A percentile compares a stretch with the other conserved stretches of the same genome.
phyloP scores from a whole-genome alignment of 1,140 invertebrate species.

The Drosophila trapezifrons region DNA sequence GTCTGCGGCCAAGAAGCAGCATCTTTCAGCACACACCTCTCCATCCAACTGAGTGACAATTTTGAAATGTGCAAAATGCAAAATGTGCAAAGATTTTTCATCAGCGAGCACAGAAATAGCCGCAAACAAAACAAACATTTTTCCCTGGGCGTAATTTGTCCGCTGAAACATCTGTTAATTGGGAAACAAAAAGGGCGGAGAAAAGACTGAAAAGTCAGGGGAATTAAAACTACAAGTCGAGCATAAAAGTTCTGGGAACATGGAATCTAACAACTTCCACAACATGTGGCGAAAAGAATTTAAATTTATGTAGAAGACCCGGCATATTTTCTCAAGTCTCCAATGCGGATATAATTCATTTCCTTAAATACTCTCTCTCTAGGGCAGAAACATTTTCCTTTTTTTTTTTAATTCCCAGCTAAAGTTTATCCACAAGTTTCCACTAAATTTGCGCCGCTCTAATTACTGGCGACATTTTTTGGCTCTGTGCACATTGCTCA shows the following conservation, averaged over 20 bases:
- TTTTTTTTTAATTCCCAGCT: not conserved
- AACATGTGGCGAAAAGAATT: constrained; percentile 19
- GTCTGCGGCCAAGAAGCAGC: constrained; percentile 49
- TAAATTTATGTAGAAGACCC: constrained; percentile 4
- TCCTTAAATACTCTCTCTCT: not conserved
- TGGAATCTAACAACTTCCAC: constrained; percentile 7
- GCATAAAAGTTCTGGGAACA: constrained; percentile 23
- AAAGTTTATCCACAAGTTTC: constrained; percentile 32
- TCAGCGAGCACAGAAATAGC: constrained; percentile 37
- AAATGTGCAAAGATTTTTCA: constrained; percentile 45
- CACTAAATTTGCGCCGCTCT: constrained; percentile 47
- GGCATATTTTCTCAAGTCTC: not conserved
- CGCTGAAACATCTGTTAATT: constrained; percentile 52
- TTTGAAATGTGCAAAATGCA: constrained; percentile 43
- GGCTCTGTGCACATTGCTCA: constrained; percentile 54
- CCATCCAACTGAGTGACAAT: constrained; percentile 56
- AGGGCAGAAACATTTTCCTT: not conserved
- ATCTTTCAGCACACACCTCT: constrained; percentile 2
- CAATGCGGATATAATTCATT: constrained; percentile 18
- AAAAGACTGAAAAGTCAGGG: constrained; percentile 12
- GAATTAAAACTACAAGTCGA: constrained; percentile 10
- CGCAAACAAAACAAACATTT: constrained; percentile 35
- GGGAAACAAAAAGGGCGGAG: constrained; percentile 24
- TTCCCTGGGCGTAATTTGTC: constrained; percentile 51
- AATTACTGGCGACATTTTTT: constrained; percentile 51